Percentiles rank a stretch among this genome's conserved stretches.
Evolutionary conservation across 1,140 invertebrate species (phyloP).

Genomic region (Aphaenogaster ashmeadi): DNA sequence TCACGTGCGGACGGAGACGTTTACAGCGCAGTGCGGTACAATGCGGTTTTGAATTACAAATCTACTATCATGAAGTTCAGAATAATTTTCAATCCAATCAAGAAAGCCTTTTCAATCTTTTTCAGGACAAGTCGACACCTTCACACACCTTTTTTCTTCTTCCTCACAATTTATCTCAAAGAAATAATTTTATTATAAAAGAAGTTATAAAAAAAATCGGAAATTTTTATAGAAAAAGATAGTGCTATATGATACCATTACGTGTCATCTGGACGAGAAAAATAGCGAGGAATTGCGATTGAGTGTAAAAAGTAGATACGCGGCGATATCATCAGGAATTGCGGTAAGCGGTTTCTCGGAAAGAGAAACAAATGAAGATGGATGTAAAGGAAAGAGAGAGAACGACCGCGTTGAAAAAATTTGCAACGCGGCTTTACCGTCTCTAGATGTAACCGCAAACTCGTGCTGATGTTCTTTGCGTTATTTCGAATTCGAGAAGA

Average conservation of each 20-base stretch:
- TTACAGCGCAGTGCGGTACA: neutral
- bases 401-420: conserved; percentile 43
- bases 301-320: conserved; percentile 46
- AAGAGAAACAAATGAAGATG: conserved; percentile 49
- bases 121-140: neutral
- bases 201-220: neutral
- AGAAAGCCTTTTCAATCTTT: neutral
- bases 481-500: conserved; percentile 16
- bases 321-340: conserved; percentile 62
- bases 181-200: neutral
- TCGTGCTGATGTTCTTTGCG: conserved; percentile 53
- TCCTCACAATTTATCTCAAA: neutral
- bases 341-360: conserved; percentile 48
- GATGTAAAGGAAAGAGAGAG: neutral
- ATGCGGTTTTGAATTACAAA: neutral
- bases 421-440: conserved; percentile 39
- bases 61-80: neutral
- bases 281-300: conserved; percentile 67
- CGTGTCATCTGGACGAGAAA: conserved; percentile 49
- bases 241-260: neutral
- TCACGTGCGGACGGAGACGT: neutral
- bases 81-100: neutral
- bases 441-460: conserved; percentile 60
- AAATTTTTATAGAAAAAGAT: neutral
- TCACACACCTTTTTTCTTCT: neutral